These are phyloP conservation scores for Saccostrea glomerata DNA, from an alignment of 1,140 invertebrate species.

Conservation along the genomic window DNA sequence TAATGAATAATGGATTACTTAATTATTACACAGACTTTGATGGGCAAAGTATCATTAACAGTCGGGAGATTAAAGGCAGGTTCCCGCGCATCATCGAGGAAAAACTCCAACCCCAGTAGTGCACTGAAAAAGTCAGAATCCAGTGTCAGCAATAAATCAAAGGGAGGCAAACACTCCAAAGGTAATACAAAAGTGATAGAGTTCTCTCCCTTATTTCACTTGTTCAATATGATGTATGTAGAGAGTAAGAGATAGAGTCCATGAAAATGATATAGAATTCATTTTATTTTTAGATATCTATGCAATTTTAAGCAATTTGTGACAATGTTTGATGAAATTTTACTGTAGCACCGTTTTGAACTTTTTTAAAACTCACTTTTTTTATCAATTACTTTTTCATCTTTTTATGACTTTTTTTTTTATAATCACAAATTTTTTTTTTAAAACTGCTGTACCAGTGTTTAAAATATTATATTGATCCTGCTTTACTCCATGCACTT, in stretches of 20 bases:
- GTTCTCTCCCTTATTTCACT: not conserved
- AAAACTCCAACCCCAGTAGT: conserved; percentile 70
- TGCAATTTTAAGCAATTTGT: no score
- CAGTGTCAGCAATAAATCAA: conserved; percentile 72
- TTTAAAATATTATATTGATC: not conserved
- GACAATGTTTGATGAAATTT: no score
- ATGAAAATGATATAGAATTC: no score
- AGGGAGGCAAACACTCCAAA: conserved; percentile 73
- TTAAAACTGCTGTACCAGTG: not conserved
- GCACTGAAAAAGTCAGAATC: conserved; percentile 77
- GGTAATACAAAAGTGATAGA: conserved; percentile 64
- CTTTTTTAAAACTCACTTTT: no score
- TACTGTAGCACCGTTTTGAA: no score
- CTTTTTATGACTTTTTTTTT: not conserved
- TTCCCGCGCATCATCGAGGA: conserved; percentile 74
- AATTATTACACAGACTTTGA: conserved; percentile 81
- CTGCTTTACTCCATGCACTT: not conserved
- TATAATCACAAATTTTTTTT: not conserved
- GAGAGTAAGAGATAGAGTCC: no score
- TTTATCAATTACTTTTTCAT: not conserved
- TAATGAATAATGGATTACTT: not conserved
- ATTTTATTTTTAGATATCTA: no score
- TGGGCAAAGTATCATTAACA: conserved; percentile 88
- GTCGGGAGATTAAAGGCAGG: conserved; percentile 88
- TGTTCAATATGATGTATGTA: not conserved